phyloP scores from a whole-genome alignment of 2,888 invertebrate species.

The Dendrolimus houi region DNA sequence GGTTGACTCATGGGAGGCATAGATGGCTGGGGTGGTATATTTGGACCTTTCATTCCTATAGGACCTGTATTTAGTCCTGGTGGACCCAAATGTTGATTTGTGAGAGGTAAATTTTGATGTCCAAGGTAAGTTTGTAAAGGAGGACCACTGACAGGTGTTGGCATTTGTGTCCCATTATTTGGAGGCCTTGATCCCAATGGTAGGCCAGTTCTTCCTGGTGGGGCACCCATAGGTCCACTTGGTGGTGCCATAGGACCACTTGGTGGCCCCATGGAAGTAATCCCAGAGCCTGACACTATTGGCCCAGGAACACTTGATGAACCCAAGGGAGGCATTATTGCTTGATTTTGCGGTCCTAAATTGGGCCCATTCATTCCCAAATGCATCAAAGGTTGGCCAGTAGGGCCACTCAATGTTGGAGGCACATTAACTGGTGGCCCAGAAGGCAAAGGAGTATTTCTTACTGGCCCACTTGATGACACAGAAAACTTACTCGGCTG shows the following conservation, averaged over 20 bases:
- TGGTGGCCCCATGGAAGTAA: not conserved
- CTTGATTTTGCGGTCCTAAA: conserved; percentile 1
- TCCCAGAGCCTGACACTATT: not conserved
- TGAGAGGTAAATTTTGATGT: conserved; percentile 1
- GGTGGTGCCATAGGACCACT: conserved; percentile 9
- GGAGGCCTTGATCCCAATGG: not conserved
- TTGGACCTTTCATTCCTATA: conserved; percentile 12
- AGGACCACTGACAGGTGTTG: conserved; percentile 13
- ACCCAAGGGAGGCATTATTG: not conserved
- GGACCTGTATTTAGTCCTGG: conserved; percentile 15
- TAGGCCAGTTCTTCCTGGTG: conserved; percentile 1
- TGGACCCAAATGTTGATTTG: conserved; percentile 13
- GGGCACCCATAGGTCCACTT: not conserved
- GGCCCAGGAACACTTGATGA: conserved; percentile 9
- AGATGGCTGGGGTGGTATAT: conserved; percentile 8
- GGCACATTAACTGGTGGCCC: conserved; percentile 9
- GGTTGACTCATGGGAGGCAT: conserved; percentile 17
- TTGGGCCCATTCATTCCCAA: conserved; percentile 1
- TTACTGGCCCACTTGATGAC: conserved; percentile 27
- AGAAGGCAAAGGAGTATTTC: conserved; percentile 39
- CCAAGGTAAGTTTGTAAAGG: conserved; percentile 6
- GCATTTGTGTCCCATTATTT: conserved; percentile 6
- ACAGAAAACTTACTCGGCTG: conserved; percentile 41
- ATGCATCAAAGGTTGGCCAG: not conserved
- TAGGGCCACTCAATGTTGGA: not conserved